Conservation (phyloP, 2,113 vertebrate species). For the Hypanus sabinus region DNA sequence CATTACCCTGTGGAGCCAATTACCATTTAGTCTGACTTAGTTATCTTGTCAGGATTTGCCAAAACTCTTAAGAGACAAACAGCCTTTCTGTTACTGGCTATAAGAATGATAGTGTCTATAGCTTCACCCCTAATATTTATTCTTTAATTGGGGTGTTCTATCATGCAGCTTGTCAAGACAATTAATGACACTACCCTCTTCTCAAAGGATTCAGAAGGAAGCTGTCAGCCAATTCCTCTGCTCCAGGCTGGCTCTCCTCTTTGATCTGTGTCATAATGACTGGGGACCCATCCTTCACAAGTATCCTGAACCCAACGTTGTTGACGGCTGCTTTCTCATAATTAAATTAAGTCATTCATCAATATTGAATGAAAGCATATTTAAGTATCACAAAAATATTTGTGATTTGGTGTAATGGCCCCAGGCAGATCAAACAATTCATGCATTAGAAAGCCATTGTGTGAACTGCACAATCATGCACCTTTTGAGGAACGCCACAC, state of each 20-base stretch:
- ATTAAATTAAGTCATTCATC: slow-evolving; percentile 21
- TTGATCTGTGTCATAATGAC: neutral
- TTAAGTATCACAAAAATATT: slow-evolving; percentile 19
- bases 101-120: neutral
- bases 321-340: neutral
- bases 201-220: slow-evolving; percentile 17
- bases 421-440: neutral
- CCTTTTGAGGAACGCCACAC: neutral
- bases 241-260: neutral
- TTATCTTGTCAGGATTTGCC: neutral
- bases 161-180: neutral
- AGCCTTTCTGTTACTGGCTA: neutral
- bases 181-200: slow-evolving; percentile 5
- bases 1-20: neutral
- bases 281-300: neutral
- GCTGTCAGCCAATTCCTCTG: slow-evolving; percentile 9
- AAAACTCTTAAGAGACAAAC: neutral
- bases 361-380: slow-evolving; percentile 10
- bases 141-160: neutral
- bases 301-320: neutral
- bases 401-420: neutral
- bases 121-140: neutral
- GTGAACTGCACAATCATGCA: neutral
- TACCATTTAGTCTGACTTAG: neutral
- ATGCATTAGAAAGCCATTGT: neutral